phyloP scores from a whole-genome alignment of 2,113 vertebrate genomes.

The Apteryx owenii region DNA sequence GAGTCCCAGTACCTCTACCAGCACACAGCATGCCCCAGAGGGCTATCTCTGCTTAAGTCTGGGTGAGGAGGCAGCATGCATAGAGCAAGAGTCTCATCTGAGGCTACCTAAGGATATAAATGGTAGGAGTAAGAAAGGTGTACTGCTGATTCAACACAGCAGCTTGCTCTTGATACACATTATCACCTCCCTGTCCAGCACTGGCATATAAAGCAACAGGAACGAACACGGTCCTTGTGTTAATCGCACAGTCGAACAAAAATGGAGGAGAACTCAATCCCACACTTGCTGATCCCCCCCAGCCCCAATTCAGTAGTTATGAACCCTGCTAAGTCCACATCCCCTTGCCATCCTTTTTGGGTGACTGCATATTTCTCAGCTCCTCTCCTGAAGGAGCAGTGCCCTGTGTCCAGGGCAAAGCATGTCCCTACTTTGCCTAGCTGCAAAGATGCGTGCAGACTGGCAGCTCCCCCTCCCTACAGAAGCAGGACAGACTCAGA shows the following conservation, averaged over 20 bases:
- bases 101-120: background rate
- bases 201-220: background rate
- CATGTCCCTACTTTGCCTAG: rapidly evolving
- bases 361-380: rapidly evolving
- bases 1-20: background rate
- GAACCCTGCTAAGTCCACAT: background rate
- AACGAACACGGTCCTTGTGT: background rate
- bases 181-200: background rate
- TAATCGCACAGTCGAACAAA: background rate
- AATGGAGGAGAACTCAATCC: background rate
- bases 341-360: background rate
- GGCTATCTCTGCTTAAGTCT: background rate
- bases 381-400: background rate
- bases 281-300: background rate
- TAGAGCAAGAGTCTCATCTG: background rate
- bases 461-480: background rate
- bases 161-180: rapidly evolving
- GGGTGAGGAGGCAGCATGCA: background rate
- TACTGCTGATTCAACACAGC: rapidly evolving
- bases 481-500: background rate
- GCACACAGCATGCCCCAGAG: background rate
- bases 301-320: background rate
- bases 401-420: no score
- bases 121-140: rapidly evolving
- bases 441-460: background rate